These are phyloP conservation scores for Scatophagus argus DNA, from an alignment of 2,113 vertebrate genomes.

Conservation along the genomic window DNA sequence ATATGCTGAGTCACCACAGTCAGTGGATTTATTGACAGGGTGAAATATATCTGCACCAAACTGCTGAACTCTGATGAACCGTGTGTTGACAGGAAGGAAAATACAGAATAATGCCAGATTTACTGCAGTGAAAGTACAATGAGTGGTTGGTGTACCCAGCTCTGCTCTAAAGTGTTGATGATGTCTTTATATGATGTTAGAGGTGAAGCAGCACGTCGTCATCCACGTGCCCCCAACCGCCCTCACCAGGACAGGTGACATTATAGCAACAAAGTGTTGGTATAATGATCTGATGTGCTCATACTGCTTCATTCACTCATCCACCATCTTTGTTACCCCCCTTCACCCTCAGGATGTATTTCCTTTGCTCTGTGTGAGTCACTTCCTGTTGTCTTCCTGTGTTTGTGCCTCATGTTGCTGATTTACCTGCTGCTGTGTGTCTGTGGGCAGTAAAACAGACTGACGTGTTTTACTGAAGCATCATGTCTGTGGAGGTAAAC, in stretches of 20 bases:
- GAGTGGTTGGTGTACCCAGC: too few species aligned
- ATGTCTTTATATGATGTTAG: conserved; percentile 28
- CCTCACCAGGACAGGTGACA: conserved; percentile 19
- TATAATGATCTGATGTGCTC: conserved; percentile 56
- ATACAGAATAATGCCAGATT: not conserved
- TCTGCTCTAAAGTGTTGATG: too few species aligned
- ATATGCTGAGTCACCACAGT: too few species aligned
- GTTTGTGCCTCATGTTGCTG: conserved; percentile 44
- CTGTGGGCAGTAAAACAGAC: conserved; percentile 58
- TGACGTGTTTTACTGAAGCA: conserved; percentile 60
- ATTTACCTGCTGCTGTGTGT: conserved; percentile 44
- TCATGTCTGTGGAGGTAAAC: too few species aligned
- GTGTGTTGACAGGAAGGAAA: not conserved
- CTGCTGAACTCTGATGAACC: too few species aligned
- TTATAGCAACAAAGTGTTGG: conserved; percentile 57
- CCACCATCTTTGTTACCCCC: conserved; percentile 11
- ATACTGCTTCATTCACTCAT: conserved; percentile 21
- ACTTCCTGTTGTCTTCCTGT: conserved; percentile 59
- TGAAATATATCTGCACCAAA: too few species aligned
- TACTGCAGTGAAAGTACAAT: not conserved
- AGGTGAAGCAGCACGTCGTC: conserved; percentile 35
- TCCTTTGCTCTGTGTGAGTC: conserved; percentile 63
- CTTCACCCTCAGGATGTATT: not conserved
- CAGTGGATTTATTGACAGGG: too few species aligned
- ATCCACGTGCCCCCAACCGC: too few species aligned